Base-by-base conservation (phyloP, 2,113 vertebrate genomes). In the Ailuropoda melanoleuca region DNA sequence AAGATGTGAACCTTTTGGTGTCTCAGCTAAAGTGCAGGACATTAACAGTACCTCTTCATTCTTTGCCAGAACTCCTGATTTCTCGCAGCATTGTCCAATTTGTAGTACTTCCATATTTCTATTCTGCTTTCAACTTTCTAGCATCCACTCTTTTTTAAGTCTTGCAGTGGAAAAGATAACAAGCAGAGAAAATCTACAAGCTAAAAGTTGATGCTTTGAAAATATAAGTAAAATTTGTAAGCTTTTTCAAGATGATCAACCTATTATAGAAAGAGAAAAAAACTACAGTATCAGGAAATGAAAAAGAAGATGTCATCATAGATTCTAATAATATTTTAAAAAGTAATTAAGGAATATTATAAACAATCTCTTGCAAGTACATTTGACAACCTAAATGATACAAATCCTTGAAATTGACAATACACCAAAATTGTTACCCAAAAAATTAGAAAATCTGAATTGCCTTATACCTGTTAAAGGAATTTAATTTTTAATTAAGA, bases 221-320 rank as follows among this genome's bases (percentile, higher is more conserved):
- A 89, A 83, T 84, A 5, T 82, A 46, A 81, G 50, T 81, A 72
- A 88, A 95, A 56, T n/a, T n/a, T 80, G 53, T 31, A 82, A 96
- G 6, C 34, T 29, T 77, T 80, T 89, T 93, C 23, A 93, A 83
- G 31, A 83, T 88, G 18, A 89, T 26, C 26, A 39, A 68, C 4
- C 31, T 77, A 34, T 31, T 58, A 50, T 77, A 34, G 70, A 88
- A 19, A 64, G 60, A 43, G 72, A 89, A 95, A 82, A 3, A 39
- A 82, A 55, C 88, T 75, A 50, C 10, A 37, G 4, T 83, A 89
- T 72, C 34, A 80, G 43, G 21, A 70, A 70, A 87, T 87, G 8
- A 62, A 62, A 77, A 90, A 90, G 66, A 90, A 68, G 34, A 39
- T 58, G 39, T 86, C 24, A 80, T 9, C 75, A 46, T 80, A 46